These are phyloP conservation scores for Pelobates fuscus DNA, from an alignment of 2,113 vertebrate genomes.

Conservation along the genomic window DNA sequence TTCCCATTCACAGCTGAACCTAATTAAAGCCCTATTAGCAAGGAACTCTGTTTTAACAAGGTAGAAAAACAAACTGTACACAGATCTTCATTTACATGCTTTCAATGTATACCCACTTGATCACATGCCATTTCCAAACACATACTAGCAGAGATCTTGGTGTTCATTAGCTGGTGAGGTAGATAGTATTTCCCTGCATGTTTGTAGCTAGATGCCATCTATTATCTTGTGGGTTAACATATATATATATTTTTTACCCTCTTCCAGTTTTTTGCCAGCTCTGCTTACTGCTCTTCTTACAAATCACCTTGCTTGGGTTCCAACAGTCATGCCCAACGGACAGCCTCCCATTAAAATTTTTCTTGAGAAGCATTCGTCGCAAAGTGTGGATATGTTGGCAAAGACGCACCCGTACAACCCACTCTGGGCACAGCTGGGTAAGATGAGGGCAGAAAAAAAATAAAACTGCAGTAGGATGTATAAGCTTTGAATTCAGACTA, in stretches of 20 bases:
- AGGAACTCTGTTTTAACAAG: neutral
- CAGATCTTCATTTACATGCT: no score
- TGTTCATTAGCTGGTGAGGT: no score
- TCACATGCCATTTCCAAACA: no score
- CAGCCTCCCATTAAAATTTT: constrained; percentile 97
- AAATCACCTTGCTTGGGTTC: constrained; percentile 97
- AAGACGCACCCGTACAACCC: constrained; percentile 98
- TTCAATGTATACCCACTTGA: no score
- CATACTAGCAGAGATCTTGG: no score
- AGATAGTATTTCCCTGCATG: no score
- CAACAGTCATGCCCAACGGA: constrained; percentile 97
- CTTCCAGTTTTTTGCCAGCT: constrained; percentile 91
- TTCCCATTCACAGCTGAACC: neutral
- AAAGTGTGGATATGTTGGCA: constrained; percentile 95
- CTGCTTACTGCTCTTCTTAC: constrained; percentile 94
- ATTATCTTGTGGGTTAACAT: no score
- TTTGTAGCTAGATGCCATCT: no score
- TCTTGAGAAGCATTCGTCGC: constrained; percentile 97
- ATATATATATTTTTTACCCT: constrained; percentile 32
- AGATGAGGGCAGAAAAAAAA: constrained; percentile 44
- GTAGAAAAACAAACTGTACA: no score
- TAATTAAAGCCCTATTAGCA: neutral
- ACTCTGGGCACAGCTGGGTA: constrained; percentile 96
- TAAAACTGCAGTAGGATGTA: no score
- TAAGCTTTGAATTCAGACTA: no score